A percentile compares a stretch with the other conserved stretches of the same genome.
Conservation (phyloP, 1,140 invertebrate genomes). For the Cherax quadricarinatus region DNA sequence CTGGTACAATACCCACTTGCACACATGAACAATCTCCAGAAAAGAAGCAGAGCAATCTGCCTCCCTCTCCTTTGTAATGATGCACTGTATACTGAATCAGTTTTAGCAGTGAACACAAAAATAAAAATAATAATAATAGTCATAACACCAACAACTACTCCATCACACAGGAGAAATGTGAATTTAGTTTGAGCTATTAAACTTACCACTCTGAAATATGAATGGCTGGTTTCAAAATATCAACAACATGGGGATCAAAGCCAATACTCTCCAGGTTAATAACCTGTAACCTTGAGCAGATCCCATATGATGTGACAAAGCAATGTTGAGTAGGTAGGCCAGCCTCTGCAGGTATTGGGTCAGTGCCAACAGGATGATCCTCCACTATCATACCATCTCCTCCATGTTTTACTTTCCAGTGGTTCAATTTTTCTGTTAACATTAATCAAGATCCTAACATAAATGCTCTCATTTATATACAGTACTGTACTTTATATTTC, state of each 20-base stretch:
- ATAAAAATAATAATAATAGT: no score
- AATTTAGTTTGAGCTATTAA: not conserved
- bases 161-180: no score
- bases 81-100: no score
- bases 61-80: no score
- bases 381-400: constrained; percentile 51
- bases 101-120: no score
- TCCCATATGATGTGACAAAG: constrained; percentile 68
- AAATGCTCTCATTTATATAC: not conserved
- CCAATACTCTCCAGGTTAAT: not conserved
- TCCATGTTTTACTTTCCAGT: constrained; percentile 42
- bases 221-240: constrained; percentile 30
- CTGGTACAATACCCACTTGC: no score
- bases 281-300: constrained; percentile 15
- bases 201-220: constrained; percentile 57
- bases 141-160: no score
- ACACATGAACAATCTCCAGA: no score
- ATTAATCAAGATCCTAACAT: not conserved
- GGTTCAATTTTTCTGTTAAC: constrained; percentile 21
- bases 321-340: constrained; percentile 53
- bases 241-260: constrained; percentile 15
- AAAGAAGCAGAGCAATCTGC: no score
- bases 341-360: constrained; percentile 38
- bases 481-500: not conserved
- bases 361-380: constrained; percentile 11